Conservation (phyloP, 2,888 invertebrate species). For the Uropetala carovei region DNA sequence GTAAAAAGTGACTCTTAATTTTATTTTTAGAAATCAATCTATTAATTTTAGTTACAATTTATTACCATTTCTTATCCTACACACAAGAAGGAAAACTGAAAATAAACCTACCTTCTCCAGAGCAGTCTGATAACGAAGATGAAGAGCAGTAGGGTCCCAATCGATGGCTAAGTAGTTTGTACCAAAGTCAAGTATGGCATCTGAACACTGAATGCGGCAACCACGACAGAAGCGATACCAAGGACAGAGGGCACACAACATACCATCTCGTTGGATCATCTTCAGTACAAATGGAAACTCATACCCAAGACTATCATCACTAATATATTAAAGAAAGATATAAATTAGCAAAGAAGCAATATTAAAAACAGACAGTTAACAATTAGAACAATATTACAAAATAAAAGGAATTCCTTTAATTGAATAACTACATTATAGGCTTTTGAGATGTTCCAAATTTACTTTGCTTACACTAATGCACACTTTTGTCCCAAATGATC, state of each 20-base stretch:
- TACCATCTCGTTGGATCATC: constrained; percentile 84
- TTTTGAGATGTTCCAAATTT: too few species aligned
- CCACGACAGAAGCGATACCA: constrained; percentile 92
- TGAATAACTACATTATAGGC: too few species aligned
- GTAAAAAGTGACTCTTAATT: too few species aligned
- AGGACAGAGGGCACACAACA: constrained; percentile 86
- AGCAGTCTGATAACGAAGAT: constrained; percentile 90
- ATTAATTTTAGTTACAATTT: too few species aligned
- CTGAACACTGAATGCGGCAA: constrained; percentile 85
- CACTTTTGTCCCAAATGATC: too few species aligned
- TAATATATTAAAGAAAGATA: constrained; percentile 74
- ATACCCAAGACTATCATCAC: constrained; percentile 94
- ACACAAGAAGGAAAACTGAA: constrained; percentile 9
- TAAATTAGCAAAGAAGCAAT: background rate
- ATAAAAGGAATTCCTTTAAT: too few species aligned
- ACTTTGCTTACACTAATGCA: too few species aligned
- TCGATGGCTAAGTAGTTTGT: constrained; percentile 86
- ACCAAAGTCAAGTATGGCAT: constrained; percentile 72
- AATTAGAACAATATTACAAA: too few species aligned
- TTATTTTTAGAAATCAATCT: too few species aligned
- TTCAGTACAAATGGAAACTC: constrained; percentile 94
- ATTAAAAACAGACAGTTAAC: too few species aligned
- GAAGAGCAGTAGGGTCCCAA: constrained; percentile 96
- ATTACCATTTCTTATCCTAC: too few species aligned
- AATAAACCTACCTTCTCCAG: constrained; percentile 80